These are phyloP conservation scores for Oedothorax gibbosus DNA, from an alignment of 1,140 invertebrate genomes.

Conservation along the genomic window DNA sequence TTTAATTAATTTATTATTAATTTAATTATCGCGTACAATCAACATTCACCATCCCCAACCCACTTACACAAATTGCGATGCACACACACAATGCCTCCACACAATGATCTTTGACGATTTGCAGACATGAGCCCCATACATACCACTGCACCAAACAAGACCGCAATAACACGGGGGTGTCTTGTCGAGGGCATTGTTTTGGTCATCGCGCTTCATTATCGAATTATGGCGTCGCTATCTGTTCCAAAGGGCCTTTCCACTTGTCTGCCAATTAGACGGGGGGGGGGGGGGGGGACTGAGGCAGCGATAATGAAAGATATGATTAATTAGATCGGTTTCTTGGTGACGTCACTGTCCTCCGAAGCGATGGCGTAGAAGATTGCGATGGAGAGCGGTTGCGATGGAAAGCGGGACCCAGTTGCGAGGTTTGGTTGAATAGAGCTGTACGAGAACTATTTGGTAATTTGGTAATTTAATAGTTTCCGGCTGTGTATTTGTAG, in stretches of 20 bases:
- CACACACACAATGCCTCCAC: background rate
- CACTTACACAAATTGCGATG: background rate
- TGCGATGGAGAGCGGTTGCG: background rate
- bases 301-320: constrained; percentile 36
- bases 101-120: background rate
- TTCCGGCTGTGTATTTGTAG: too few relatives aligned
- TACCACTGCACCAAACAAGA: constrained; percentile 12
- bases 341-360: too few relatives aligned
- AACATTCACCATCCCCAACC: too few relatives aligned
- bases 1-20: too few relatives aligned
- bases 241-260: constrained; percentile 26
- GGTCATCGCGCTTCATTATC: constrained; percentile 55
- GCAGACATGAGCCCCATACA: background rate
- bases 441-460: too few relatives aligned
- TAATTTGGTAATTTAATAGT: too few relatives aligned
- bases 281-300: constrained; percentile 15
- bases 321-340: constrained; percentile 31
- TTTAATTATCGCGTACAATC: too few relatives aligned
- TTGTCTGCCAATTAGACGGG: constrained; percentile 47
- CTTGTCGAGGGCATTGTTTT: constrained; percentile 46
- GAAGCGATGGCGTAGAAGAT: too few relatives aligned
- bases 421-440: background rate
- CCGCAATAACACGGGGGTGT: background rate
- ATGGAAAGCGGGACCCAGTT: background rate
- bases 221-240: constrained; percentile 37